Conservation (phyloP, 2,888 invertebrate species). For the Erebia aethiops region DNA sequence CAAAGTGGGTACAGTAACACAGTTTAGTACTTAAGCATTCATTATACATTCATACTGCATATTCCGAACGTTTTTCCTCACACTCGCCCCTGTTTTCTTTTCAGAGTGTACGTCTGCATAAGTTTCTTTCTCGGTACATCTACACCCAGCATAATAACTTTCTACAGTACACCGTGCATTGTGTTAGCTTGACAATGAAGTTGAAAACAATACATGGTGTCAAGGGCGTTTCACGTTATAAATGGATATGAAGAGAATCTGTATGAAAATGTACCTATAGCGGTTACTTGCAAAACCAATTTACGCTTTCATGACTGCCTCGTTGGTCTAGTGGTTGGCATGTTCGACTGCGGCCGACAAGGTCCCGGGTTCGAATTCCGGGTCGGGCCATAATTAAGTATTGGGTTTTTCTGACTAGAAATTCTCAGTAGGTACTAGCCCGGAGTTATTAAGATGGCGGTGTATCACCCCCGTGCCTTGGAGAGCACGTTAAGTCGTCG, state of each 20-base stretch:
- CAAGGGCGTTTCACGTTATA: conserved; percentile 33
- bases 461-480: no score
- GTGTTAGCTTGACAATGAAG: conserved; percentile 32
- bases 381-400: no score
- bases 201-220: conserved; percentile 30
- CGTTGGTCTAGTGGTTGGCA: no score
- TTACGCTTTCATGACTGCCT: no score
- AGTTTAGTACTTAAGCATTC: not conserved
- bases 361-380: no score
- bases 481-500: no score
- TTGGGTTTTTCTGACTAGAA: no score
- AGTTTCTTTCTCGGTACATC: conserved; percentile 13
- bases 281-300: not conserved
- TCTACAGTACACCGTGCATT: conserved; percentile 25
- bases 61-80: conserved; percentile 6
- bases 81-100: conserved; percentile 16
- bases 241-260: conserved; percentile 19
- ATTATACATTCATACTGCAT: not conserved
- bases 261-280: conserved; percentile 16
- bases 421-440: no score
- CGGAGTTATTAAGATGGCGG: no score
- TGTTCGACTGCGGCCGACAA: no score
- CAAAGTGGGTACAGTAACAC: not conserved
- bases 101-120: conserved; percentile 13
- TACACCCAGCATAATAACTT: conserved; percentile 5